Evolutionary conservation across 2,113 vertebrate genomes (phyloP).

Genomic region (Perca flavescens): DNA sequence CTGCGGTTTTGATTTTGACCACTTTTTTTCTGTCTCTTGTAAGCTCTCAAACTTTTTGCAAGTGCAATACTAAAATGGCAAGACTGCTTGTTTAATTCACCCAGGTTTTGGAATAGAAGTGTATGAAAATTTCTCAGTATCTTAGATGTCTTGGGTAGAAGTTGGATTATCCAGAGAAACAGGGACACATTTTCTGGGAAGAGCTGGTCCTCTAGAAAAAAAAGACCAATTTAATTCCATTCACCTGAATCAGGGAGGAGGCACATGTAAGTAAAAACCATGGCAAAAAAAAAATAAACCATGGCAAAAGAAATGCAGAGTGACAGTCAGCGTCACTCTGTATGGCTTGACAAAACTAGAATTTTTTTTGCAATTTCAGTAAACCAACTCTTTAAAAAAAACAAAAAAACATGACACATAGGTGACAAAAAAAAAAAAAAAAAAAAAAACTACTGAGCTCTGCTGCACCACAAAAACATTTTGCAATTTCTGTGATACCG

Average conservation of each 20-base stretch:
- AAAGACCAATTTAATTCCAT: too few species aligned
- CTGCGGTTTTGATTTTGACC: background rate
- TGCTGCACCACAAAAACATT: slow-evolving; percentile 2
- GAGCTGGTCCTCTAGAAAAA: background rate
- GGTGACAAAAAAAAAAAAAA: background rate
- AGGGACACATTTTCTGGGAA: background rate
- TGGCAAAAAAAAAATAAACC: background rate
- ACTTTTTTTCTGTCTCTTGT: background rate
- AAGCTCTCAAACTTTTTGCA: background rate
- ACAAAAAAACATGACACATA: background rate
- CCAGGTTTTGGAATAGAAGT: background rate
- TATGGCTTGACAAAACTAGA: too few species aligned
- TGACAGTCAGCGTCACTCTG: too few species aligned
- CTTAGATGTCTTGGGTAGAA: background rate
- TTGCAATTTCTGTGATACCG: background rate
- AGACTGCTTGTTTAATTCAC: background rate
- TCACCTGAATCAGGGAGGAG: background rate
- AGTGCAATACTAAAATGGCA: background rate
- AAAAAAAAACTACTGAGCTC: too few species aligned
- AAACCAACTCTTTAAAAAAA: background rate
- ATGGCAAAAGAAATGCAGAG: too few species aligned
- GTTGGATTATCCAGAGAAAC: background rate
- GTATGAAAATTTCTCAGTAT: background rate
- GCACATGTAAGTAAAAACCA: background rate
- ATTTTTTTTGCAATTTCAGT: background rate